A percentile compares a stretch with the other conserved stretches of the same genome.
These are phyloP conservation scores for Larimichthys polyactis DNA, from an alignment of 2,113 vertebrate genomes.

Conservation along the genomic window DNA sequence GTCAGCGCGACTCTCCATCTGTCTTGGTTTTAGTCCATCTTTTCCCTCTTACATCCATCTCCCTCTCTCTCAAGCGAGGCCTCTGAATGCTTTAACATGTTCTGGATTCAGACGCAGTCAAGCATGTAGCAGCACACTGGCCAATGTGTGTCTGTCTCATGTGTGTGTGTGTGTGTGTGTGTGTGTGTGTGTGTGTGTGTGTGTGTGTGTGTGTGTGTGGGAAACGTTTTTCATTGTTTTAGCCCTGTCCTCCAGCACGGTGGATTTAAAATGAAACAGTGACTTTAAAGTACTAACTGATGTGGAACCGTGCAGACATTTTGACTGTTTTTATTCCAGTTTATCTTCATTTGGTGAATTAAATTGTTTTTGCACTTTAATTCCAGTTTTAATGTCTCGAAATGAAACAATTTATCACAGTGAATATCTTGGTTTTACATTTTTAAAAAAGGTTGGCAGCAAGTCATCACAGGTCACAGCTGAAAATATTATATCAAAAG, in stretches of 20 bases:
- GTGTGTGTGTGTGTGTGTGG: slow-evolving; percentile 8
- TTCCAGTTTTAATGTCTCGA: not conserved
- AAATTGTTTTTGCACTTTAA: too few relatives aligned
- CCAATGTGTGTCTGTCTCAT: slow-evolving; percentile 13
- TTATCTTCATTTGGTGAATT: not conserved
- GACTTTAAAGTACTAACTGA: not conserved
- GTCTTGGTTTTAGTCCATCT: slow-evolving; percentile 61
- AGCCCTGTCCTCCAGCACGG: slow-evolving; percentile 21
- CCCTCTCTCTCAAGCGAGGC: slow-evolving; percentile 13
- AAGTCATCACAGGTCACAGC: too few relatives aligned
- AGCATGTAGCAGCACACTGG: slow-evolving; percentile 49
- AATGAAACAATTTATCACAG: not conserved
- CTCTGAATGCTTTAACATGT: slow-evolving; percentile 64
- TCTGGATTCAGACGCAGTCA: slow-evolving; percentile 62
- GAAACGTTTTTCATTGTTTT: slow-evolving; percentile 16
- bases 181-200: slow-evolving; percentile 11
- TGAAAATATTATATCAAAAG: too few relatives aligned
- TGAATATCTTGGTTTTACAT: not conserved
- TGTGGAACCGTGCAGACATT: not conserved
- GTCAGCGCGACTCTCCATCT: slow-evolving; percentile 72
- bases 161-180: slow-evolving; percentile 4
- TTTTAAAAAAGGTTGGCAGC: not conserved
- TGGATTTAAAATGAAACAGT: slow-evolving; percentile 13
- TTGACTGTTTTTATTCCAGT: not conserved
- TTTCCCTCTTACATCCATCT: slow-evolving; percentile 28